Percentiles rank a stretch among this genome's conserved stretches.
Evolutionary conservation across 2,888 invertebrate genomes (phyloP).

Genomic region (Drosophila flavopinicola): DNA sequence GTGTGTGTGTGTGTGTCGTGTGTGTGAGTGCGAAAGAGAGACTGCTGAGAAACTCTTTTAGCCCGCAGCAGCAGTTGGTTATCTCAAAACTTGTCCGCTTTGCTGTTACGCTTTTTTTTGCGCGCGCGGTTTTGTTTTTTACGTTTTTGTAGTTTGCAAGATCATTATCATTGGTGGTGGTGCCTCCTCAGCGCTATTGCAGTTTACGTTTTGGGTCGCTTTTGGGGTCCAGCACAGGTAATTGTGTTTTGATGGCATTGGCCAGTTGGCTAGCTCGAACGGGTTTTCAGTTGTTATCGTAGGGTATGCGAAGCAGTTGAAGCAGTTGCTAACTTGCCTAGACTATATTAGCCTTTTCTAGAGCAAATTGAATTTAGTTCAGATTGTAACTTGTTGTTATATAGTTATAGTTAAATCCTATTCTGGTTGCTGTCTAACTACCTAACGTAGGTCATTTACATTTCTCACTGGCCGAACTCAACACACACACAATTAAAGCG

Average conservation of each 20-base stretch:
- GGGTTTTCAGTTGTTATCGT: constrained; percentile 39
- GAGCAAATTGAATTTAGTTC: constrained; percentile 1
- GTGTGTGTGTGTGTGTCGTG: constrained; percentile 15
- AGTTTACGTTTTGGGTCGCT: constrained; percentile 63
- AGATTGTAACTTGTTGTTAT: neutral
- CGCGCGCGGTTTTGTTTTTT: constrained; percentile 15
- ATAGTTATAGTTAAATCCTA: neutral
- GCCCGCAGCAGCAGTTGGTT: constrained; percentile 42
- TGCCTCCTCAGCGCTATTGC: constrained; percentile 54
- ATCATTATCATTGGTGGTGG: constrained; percentile 70
- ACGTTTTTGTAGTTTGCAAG: constrained; percentile 58
- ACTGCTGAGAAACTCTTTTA: constrained; percentile 18
- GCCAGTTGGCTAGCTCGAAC: constrained; percentile 52
- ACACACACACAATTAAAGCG: constrained; percentile 20
- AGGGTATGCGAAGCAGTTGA: constrained; percentile 39
- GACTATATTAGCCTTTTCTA: neutral
- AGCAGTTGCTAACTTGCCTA: no score
- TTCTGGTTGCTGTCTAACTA: neutral
- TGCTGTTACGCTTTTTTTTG: constrained; percentile 40
- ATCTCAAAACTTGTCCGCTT: constrained; percentile 57
- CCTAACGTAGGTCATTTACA: constrained; percentile 28
- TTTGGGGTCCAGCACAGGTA: constrained; percentile 50
- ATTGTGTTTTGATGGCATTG: constrained; percentile 74
- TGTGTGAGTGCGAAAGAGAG: constrained; percentile 20
- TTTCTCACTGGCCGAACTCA: constrained; percentile 30